phyloP scores from a whole-genome alignment of 2,888 invertebrate species.

The Agrochola lota region DNA sequence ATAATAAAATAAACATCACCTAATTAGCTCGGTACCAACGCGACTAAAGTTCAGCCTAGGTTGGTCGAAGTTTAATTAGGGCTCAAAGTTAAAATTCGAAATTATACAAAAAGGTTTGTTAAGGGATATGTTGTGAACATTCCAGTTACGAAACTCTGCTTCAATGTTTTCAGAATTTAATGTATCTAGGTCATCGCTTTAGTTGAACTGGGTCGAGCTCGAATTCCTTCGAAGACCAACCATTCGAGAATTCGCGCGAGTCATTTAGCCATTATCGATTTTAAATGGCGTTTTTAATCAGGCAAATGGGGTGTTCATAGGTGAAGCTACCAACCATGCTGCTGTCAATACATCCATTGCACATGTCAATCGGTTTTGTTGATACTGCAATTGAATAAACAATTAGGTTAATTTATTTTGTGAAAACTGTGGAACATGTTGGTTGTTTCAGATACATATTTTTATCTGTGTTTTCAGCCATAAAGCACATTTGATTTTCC shows the following conservation, averaged over 20 bases:
- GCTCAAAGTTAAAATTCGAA: conserved; percentile 23
- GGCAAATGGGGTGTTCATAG: conserved; percentile 47
- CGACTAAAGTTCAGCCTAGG: conserved; percentile 14
- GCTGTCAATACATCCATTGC: conserved; percentile 33
- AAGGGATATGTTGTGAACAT: conserved; percentile 26
- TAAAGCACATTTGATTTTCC: not conserved
- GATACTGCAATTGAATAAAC: conserved; percentile 25
- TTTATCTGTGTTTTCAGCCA: not conserved
- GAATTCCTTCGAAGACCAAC: conserved; percentile 53
- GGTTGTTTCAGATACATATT: not conserved
- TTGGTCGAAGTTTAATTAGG: conserved; percentile 31
- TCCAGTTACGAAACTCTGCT: conserved; percentile 15
- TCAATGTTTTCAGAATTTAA: conserved; percentile 39
- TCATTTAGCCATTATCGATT: conserved; percentile 59
- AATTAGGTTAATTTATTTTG: conserved; percentile 42
- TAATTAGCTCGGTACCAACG: conserved; percentile 10
- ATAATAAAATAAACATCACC: conserved; percentile 3
- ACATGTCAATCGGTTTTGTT: conserved; percentile 33
- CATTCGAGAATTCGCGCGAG: conserved; percentile 51
- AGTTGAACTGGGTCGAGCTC: conserved; percentile 41
- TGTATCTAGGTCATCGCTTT: conserved; percentile 52
- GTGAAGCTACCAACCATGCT: conserved; percentile 20
- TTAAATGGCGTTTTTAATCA: conserved; percentile 57
- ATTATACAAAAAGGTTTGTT: conserved; percentile 22
- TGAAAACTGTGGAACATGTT: not conserved